phyloP scores from a whole-genome alignment of 1,140 invertebrate genomes.

The Macrobrachium nipponense region DNA sequence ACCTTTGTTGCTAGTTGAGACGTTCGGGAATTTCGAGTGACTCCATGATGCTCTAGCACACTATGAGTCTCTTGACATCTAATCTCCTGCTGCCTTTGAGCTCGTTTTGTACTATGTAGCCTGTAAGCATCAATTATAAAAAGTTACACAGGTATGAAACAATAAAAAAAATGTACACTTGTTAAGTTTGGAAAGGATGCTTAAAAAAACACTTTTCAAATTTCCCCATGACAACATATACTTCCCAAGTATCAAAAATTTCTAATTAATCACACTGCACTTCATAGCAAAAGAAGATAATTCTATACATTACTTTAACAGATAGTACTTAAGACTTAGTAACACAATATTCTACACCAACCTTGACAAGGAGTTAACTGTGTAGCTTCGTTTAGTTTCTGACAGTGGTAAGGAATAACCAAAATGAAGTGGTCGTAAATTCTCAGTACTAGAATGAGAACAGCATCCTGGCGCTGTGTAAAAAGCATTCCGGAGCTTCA shows the following conservation, averaged over 20 bases:
- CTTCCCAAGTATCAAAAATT: background rate
- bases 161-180: background rate
- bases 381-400: slow-evolving; percentile 45
- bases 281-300: too few species aligned
- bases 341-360: background rate
- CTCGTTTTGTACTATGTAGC: slow-evolving; percentile 46
- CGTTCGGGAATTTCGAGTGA: slow-evolving; percentile 22
- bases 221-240: background rate
- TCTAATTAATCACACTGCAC: background rate
- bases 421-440: slow-evolving; percentile 23
- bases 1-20: slow-evolving; percentile 27
- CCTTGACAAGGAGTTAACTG: slow-evolving; percentile 48
- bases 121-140: background rate
- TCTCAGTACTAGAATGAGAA: background rate
- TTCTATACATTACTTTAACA: too few species aligned
- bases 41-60: slow-evolving; percentile 20
- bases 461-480: slow-evolving; percentile 38
- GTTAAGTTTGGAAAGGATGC: background rate
- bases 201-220: background rate
- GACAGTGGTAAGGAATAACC: slow-evolving; percentile 44
- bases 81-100: slow-evolving; percentile 49
- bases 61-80: slow-evolving; percentile 34
- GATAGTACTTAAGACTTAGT: too few species aligned
- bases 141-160: background rate
- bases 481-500: slow-evolving; percentile 41